A percentile compares a stretch with the other conserved stretches of the same genome.
Evolutionary conservation across 2,888 invertebrate species (phyloP).

Genomic region (Smittia sp.): DNA sequence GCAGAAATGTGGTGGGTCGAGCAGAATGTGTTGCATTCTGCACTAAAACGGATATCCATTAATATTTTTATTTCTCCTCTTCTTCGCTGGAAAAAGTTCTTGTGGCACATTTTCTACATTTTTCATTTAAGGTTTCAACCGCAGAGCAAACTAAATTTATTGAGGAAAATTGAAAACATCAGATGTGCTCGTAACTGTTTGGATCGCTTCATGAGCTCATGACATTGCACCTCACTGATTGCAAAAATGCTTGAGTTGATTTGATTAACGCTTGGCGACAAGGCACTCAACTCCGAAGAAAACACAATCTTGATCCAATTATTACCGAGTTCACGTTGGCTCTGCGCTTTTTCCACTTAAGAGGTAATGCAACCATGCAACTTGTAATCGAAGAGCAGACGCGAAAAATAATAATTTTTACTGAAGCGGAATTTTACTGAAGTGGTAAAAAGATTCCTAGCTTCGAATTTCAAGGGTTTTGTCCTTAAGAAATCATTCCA

Average conservation of each 20-base stretch:
- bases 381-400: too few species aligned
- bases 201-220: background rate
- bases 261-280: slow-evolving; percentile 27
- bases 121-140: slow-evolving; percentile 13
- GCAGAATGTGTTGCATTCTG: background rate
- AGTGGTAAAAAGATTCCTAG: too few species aligned
- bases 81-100: slow-evolving; percentile 2
- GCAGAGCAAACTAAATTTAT: slow-evolving; percentile 20
- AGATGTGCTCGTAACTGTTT: slow-evolving; percentile 3
- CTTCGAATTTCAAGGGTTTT: too few species aligned
- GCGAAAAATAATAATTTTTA: too few species aligned
- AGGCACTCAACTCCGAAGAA: background rate
- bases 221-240: background rate
- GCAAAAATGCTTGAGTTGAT: background rate
- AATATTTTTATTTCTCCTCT: slow-evolving; percentile 34
- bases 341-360: too few species aligned
- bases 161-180: slow-evolving; percentile 29
- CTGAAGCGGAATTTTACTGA: too few species aligned
- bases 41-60: slow-evolving; percentile 33
- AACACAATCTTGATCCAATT: slow-evolving; percentile 11
- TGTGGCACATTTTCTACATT: background rate
- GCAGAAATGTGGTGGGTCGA: background rate
- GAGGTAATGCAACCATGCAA: too few species aligned
- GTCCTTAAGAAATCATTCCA: too few species aligned
- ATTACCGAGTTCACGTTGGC: too few species aligned